phyloP scores from a whole-genome alignment of 1,140 invertebrate species.

The Pachypsylla venusta region DNA sequence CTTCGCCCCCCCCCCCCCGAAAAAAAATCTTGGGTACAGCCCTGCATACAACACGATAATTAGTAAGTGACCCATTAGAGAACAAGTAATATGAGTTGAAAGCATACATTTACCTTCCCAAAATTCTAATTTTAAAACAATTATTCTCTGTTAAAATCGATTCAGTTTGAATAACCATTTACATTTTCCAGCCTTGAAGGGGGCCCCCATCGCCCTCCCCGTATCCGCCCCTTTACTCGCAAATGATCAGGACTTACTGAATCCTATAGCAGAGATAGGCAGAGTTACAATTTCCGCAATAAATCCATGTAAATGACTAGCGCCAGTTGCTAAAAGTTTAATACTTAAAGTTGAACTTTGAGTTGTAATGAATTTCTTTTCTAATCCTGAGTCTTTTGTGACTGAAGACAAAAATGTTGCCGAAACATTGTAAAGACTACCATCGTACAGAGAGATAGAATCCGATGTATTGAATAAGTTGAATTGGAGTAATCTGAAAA shows the following conservation, averaged over 20 bases:
- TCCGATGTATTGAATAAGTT: conserved; percentile 91
- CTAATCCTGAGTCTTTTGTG: conserved; percentile 47
- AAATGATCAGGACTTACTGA: conserved; percentile 46
- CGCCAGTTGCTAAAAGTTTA: conserved; percentile 85
- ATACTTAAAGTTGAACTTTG: conserved; percentile 69
- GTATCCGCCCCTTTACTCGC: no score
- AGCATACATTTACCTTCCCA: no score
- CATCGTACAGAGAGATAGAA: conserved; percentile 75
- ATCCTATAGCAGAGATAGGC: conserved; percentile 77
- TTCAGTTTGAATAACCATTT: no score
- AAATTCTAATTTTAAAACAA: no score
- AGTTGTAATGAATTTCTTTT: conserved; percentile 61
- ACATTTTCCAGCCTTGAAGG: no score
- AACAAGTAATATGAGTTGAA: no score
- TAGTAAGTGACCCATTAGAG: no score
- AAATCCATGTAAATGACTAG: conserved; percentile 84
- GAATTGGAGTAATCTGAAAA: conserved; percentile 65
- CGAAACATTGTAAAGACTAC: conserved; percentile 77
- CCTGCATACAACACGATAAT: no score
- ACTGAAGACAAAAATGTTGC: conserved; percentile 53
- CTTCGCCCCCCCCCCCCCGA: no score
- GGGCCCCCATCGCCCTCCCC: no score
- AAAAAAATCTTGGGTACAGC: no score
- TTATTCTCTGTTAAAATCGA: no score
- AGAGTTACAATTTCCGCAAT: conserved; percentile 92